phyloP scores from a whole-genome alignment of 2,888 invertebrate species.

The Calliphora vomitoria region DNA sequence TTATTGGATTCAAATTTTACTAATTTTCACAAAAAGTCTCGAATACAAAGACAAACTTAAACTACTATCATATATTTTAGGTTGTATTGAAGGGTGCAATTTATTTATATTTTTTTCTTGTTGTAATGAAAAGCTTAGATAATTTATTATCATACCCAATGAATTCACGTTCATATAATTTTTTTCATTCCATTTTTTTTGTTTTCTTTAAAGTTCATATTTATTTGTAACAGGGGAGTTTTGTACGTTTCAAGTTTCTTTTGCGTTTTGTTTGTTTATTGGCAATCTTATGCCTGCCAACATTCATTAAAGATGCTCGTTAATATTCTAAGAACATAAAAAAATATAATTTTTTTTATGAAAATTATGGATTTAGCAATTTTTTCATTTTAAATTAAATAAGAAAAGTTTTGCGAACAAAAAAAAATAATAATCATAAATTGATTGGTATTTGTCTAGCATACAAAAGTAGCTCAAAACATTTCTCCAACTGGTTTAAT shows the following conservation, averaged over 20 bases:
- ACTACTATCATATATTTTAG: too few relatives aligned
- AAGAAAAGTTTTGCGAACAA: background rate
- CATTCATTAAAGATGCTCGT: background rate
- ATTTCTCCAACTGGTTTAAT: constrained; percentile 80
- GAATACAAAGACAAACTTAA: too few relatives aligned
- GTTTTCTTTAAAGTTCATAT: background rate
- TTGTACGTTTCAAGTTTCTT: background rate
- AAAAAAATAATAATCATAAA: background rate
- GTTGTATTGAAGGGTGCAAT: background rate
- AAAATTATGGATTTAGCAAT: background rate
- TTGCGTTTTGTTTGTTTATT: background rate
- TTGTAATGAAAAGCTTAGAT: constrained; percentile 36
- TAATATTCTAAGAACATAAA: background rate
- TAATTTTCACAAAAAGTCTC: too few relatives aligned
- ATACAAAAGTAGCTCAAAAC: constrained; percentile 63
- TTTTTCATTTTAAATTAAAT: background rate
- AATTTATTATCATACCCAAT: constrained; percentile 46
- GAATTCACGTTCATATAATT: constrained; percentile 23
- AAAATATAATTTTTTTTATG: background rate
- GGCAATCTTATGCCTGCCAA: too few relatives aligned
- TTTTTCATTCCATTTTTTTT: background rate
- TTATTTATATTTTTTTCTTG: background rate
- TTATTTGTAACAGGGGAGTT: constrained; percentile 4
- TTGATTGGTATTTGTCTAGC: background rate
- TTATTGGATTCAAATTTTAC: too few relatives aligned